Evolutionary conservation across 2,797 vertebrate genomes (phyloP), one percentile per base, ranked within the genome.

Genomic region (Hybognathus amarus): DNA sequence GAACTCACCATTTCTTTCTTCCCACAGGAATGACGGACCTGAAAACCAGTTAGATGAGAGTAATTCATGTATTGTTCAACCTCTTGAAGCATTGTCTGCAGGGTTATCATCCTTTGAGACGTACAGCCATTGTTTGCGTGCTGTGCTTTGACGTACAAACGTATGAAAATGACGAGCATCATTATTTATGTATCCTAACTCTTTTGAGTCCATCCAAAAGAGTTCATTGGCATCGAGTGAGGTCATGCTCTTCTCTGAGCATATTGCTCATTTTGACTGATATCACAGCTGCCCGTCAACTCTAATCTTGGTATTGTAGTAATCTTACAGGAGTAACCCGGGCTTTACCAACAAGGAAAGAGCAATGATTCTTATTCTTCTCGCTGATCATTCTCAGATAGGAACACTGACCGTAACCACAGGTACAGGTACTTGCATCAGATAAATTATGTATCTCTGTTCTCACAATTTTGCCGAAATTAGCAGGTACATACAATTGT

Each of bases 111-210:
- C 3, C 4, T 1, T 67, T 33, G 33, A 1, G 18, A 67, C 17
- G 17, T 67, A 67, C 15, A 38, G 18, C 17, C 33, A 38, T 67
- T 67, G 64, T 36, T 67, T 20, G 3, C 17, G 30, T 38, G 30
- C 33, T 20, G 33, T 67, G 9, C 33, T 66, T 30, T 36, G 27
- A 5, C 17, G 1, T 30, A 10, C 40, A 40, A 40, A 40, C 9
- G 40, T 40, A 10, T 40, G 40, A 40, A 40, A 40, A 10, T 8
- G 2, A 40, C 9, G 9, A 2, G 40, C 40, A 8, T 52, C 17
- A 8, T 87, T 77, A 36, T 82, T 86, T 3, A 79, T 83, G 54
- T 85, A 87, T 2, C 78, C 82, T 9, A 78, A 61, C 18, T 80
- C 82, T 7, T 82, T 73, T 15, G 68, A 82, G 9, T 76, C 74